Evolutionary conservation across 2,888 invertebrate species (phyloP), one percentile per base, ranked within the genome.

Genomic region (Leptopilina syphax): DNA sequence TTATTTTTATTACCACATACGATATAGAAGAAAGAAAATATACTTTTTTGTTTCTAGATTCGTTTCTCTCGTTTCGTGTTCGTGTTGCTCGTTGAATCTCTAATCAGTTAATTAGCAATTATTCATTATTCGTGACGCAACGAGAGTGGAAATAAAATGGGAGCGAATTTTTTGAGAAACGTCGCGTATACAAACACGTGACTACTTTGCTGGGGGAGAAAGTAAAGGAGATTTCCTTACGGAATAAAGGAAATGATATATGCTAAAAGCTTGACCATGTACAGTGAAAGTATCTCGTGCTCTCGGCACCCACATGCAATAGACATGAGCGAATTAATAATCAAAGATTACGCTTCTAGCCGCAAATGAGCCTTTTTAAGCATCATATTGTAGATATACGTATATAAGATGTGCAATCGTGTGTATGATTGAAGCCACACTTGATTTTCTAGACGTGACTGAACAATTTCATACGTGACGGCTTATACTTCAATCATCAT

Each of bases 241-340:
- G 83, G 85, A 68, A 84, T 85, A 83, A 86, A 84, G 84, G 78
- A 34, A 63, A 76, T 83, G 83, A 44, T 44, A 83, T 84, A 82
- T 80, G 81, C 83, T 79, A 34, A 77, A 79, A 81, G 83, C 81
- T 80, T 81, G 84, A 67, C 82, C 82, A 24, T 66, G 84, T 34
- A 34, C 44, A 8, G 88, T 84, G 88, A 88, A 88, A 88, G 88
- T 86, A 80, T 80, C 81, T 81, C 70, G 12, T 3, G 50, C 34
- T 34, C 34, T 34, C 80, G 70, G 81, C 85, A 85, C 87, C 83
- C 81, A 82, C 85, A 83, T 60, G 24, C 77, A n/a, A 70, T 9
- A 65, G 68, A 47, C 66, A 83, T 83, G 80, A 84, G 84, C 86
- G 84, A 85, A 85, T 86, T 79, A 82, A 54, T n/a, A 34, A 73